These are phyloP conservation scores for Amiota mariae DNA, from an alignment of 2,888 invertebrate species.

Conservation along the genomic window DNA sequence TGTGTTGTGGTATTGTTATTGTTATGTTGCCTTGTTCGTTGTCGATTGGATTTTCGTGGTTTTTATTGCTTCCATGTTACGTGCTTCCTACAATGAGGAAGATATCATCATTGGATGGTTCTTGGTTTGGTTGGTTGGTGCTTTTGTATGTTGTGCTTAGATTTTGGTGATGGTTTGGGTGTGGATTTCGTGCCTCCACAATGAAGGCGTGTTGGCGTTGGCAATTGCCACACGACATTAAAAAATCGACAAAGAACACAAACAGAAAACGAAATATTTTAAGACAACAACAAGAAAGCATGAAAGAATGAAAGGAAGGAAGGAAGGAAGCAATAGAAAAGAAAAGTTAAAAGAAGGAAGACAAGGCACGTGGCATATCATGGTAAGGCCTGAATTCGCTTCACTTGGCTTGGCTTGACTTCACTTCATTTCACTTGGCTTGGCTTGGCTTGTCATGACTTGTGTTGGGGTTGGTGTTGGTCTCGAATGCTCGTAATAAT, in stretches of 20 bases:
- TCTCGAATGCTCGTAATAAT: conserved; percentile 4
- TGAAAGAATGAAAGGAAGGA: conserved; percentile 6
- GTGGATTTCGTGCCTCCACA: too few relatives aligned
- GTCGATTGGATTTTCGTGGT: conserved; percentile 21
- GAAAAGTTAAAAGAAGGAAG: too few relatives aligned
- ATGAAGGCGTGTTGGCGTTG: not conserved
- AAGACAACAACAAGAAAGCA: not conserved
- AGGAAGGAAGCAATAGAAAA: too few relatives aligned
- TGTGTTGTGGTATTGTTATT: not conserved
- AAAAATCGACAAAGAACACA: conserved; percentile 11
- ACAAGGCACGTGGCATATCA: too few relatives aligned
- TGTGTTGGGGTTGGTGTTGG: too few relatives aligned
- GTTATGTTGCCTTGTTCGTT: not conserved
- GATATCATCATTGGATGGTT: too few relatives aligned
- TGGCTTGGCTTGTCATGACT: too few relatives aligned
- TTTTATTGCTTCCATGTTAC: conserved; percentile 19
- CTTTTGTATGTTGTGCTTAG: too few relatives aligned
- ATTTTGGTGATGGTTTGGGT: too few relatives aligned
- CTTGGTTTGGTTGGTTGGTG: too few relatives aligned
- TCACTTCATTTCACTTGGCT: not conserved
- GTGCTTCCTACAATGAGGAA: conserved; percentile 3
- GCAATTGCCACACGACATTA: not conserved
- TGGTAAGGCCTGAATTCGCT: too few relatives aligned
- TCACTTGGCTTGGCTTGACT: not conserved
- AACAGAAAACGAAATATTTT: not conserved